Conservation (phyloP, 2,888 invertebrate genomes). For the Synanthedon andrenaeformis region DNA sequence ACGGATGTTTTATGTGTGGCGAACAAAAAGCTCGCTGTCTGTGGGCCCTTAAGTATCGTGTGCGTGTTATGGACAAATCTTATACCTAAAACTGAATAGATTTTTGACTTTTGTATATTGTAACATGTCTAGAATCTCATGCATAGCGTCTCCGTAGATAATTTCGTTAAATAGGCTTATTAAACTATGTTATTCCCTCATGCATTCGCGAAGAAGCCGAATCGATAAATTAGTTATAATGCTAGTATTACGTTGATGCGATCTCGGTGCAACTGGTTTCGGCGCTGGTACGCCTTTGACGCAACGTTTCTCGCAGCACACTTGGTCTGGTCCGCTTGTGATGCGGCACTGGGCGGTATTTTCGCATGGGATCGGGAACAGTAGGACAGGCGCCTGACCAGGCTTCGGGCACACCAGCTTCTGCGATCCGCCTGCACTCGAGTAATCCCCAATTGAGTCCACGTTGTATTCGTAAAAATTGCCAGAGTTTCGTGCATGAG, state of each 20-base stretch:
- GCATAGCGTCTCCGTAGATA: no score
- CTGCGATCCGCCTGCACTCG: slow-evolving; percentile 48
- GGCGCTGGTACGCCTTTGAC: slow-evolving; percentile 73
- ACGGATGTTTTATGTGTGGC: no score
- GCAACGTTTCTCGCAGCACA: slow-evolving; percentile 69
- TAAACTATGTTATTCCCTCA: neutral
- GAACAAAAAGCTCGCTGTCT: no score
- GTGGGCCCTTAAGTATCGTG: no score
- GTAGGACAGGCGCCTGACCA: slow-evolving; percentile 34
- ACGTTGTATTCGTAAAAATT: slow-evolving; percentile 14
- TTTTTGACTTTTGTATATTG: no score
- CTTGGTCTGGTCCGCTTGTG: slow-evolving; percentile 52
- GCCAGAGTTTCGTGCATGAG: slow-evolving; percentile 23
- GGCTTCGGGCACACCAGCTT: slow-evolving; percentile 58
- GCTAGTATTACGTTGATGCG: slow-evolving; percentile 51
- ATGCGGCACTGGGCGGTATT: slow-evolving; percentile 56
- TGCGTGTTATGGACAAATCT: no score
- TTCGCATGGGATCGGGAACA: slow-evolving; percentile 60
- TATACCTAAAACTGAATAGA: no score
- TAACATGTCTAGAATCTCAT: no score
- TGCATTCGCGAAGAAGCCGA: neutral
- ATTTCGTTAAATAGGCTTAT: no score
- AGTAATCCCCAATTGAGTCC: slow-evolving; percentile 17
- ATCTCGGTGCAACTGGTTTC: slow-evolving; percentile 39
- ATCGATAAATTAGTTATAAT: neutral